A percentile compares a stretch with the other conserved stretches of the same genome.
Evolutionary conservation across 2,113 vertebrate genomes (phyloP).

Genomic region (Pluvianellus socialis): DNA sequence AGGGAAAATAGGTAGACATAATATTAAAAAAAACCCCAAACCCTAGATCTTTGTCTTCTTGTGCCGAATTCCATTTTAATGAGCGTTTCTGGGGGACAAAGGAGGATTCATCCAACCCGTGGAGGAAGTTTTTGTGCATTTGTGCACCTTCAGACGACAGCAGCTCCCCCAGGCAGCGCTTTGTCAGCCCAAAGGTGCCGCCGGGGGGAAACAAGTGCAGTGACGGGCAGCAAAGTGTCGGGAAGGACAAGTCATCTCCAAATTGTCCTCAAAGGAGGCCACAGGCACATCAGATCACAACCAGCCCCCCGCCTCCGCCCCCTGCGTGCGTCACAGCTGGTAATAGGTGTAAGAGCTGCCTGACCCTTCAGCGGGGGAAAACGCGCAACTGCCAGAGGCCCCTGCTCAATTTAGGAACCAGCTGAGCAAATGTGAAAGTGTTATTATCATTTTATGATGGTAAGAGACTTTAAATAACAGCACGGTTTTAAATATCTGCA

Average conservation of each 20-base stretch:
- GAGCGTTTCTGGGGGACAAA: not conserved
- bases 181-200: accelerated
- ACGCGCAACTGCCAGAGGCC: too few species aligned
- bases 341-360: not conserved
- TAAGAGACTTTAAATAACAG: not conserved
- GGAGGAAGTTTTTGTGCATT: not conserved
- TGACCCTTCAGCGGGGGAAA: not conserved
- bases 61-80: not conserved
- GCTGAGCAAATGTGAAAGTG: not conserved
- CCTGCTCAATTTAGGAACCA: not conserved
- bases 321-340: not conserved
- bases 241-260: not conserved
- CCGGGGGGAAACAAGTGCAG: not conserved
- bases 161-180: accelerated
- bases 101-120: not conserved
- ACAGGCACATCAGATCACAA: accelerated
- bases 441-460: not conserved
- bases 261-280: not conserved
- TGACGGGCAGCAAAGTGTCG: accelerated
- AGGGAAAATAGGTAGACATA: not conserved
- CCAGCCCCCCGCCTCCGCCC: not conserved
- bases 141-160: not conserved
- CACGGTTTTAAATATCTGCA: not conserved
- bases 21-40: not conserved
- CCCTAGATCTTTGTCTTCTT: not conserved